These are phyloP conservation scores for Aphelenchoides besseyi DNA, from an alignment of 1,140 invertebrate species.

Conservation along the genomic window DNA sequence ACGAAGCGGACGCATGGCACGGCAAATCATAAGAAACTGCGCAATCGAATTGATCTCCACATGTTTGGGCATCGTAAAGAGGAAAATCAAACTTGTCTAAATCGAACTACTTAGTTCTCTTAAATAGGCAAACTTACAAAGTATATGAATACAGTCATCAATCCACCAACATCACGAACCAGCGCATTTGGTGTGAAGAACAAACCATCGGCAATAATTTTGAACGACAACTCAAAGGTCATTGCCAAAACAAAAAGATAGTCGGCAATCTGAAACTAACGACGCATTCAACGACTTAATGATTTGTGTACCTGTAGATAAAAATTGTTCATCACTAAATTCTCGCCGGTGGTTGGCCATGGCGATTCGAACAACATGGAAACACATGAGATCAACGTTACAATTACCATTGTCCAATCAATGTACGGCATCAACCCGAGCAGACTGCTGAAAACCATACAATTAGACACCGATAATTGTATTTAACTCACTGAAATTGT, in stretches of 20 bases:
- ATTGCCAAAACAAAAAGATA: conserved; percentile 96
- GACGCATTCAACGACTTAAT: neutral
- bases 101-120: conserved; percentile 33
- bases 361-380: conserved; percentile 97
- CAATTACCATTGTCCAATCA: conserved; percentile 98
- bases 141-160: conserved; percentile 95
- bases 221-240: conserved; percentile 89
- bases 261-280: conserved; percentile 83
- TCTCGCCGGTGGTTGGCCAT: conserved; percentile 61
- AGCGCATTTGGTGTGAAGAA: conserved; percentile 99
- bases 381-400: conserved; percentile 91
- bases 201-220: conserved; percentile 92
- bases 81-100: conserved; percentile 84
- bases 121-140: conserved; percentile 70
- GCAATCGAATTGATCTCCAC: conserved; percentile 86
- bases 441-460: conserved; percentile 74
- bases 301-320: conserved; percentile 52
- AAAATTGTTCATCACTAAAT: conserved; percentile 59
- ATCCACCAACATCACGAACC: conserved; percentile 90
- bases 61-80: conserved; percentile 89
- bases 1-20: conserved; percentile 87
- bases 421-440: conserved; percentile 94
- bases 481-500: conserved; percentile 75
- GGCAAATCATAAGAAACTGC: conserved; percentile 89
- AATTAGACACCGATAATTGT: neutral